A percentile compares a stretch with the other conserved stretches of the same genome.
Conservation (phyloP, 1,140 invertebrate genomes). For the Latrodectus geometricus region DNA sequence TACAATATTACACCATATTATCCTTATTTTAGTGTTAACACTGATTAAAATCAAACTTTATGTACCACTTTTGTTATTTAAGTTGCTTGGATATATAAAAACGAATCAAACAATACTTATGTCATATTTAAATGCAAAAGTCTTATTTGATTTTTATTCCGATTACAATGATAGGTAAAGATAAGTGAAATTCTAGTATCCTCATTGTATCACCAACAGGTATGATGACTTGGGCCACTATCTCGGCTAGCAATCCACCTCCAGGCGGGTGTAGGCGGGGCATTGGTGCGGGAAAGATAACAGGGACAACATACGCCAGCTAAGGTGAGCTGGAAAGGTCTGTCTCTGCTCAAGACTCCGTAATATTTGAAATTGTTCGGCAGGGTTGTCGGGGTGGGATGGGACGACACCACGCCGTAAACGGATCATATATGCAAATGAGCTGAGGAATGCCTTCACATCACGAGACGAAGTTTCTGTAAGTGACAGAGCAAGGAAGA, state of each 20-base stretch:
- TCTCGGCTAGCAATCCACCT: not conserved
- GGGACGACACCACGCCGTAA: not conserved
- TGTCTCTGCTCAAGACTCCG: slow-evolving; percentile 23
- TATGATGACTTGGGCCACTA: too few relatives aligned
- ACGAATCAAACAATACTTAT: too few relatives aligned
- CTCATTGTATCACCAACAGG: too few relatives aligned
- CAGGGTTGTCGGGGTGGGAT: not conserved
- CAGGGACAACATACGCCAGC: not conserved
- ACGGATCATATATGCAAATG: slow-evolving; percentile 50
- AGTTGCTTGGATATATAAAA: too few relatives aligned
- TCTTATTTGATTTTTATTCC: too few relatives aligned
- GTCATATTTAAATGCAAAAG: too few relatives aligned
- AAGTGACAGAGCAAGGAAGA: not conserved
- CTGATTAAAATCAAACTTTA: too few relatives aligned
- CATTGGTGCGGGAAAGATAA: not conserved
- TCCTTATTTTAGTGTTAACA: too few relatives aligned
- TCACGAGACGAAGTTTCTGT: not conserved
- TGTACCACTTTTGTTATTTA: too few relatives aligned
- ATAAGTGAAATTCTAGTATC: too few relatives aligned
- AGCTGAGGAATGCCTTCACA: not conserved
- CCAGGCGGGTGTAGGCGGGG: not conserved
- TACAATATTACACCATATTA: too few relatives aligned
- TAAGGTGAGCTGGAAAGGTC: not conserved
- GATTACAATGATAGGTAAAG: too few relatives aligned
- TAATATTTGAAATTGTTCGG: slow-evolving; percentile 55